phyloP scores from a whole-genome alignment of 2,888 invertebrate genomes.

The Chalcosyrphus nemorum region DNA sequence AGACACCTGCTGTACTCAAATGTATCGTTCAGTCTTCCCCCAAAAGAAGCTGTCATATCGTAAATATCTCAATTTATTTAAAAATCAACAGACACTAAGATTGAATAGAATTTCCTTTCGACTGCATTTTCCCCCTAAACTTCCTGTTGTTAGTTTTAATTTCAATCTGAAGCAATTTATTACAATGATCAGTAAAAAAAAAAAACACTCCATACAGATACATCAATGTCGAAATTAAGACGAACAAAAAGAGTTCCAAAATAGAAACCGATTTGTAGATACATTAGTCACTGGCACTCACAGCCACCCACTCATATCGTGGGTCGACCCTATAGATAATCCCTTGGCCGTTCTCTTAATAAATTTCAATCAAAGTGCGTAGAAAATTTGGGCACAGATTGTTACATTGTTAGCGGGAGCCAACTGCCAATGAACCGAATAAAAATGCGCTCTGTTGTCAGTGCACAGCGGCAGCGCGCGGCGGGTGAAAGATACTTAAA shows the following conservation, averaged over 20 bases:
- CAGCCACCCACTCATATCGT: slow-evolving; percentile 17
- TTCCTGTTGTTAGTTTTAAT: not conserved
- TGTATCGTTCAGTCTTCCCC: no score
- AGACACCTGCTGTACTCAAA: not conserved
- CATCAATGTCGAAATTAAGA: slow-evolving; percentile 22
- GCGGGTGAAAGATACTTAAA: not conserved
- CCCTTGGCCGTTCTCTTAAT: slow-evolving; percentile 1
- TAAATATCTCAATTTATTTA: slow-evolving; percentile 1
- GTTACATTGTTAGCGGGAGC: not conserved
- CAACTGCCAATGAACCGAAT: not conserved
- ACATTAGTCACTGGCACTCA: slow-evolving; percentile 8
- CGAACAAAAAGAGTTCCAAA: slow-evolving; percentile 3
- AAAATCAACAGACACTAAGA: slow-evolving; percentile 1
- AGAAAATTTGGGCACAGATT: slow-evolving; percentile 2
- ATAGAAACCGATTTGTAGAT: slow-evolving; percentile 41
- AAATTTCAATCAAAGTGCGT: slow-evolving; percentile 22
- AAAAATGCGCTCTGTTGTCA: no score
- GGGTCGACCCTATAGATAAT: slow-evolving; percentile 10
- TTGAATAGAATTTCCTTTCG: slow-evolving; percentile 4
- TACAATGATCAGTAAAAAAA: not conserved
- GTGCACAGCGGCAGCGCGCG: no score
- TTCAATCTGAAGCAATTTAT: slow-evolving; percentile 15
- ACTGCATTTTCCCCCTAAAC: not conserved
- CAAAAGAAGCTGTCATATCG: not conserved
- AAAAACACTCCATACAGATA: slow-evolving; percentile 5